Evolutionary conservation across 1,140 invertebrate genomes (phyloP), one percentile per base, ranked within the genome.

Genomic region (Choristoneura fumiferana): DNA sequence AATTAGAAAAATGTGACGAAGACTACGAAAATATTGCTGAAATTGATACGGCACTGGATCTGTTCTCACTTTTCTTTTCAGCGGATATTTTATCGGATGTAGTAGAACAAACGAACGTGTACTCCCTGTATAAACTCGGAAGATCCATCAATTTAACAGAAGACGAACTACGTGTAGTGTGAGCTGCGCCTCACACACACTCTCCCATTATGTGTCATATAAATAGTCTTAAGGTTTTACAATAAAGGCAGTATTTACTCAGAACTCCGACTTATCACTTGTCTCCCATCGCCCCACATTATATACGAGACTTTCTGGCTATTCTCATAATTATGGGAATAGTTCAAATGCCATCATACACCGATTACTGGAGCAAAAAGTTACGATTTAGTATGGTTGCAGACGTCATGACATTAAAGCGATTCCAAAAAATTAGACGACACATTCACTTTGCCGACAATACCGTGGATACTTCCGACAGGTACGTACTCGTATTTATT

Each of bases 371-470:
- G 39, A 8, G 3, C 3, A 43, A 1, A 43, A 9, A 14, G 8
- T 15, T 43, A 15, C 13, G 39, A 43, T 43, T 15, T 9, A 3
- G 1, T 1, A 1, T 14, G 1, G 14, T 43, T 14, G 62, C 67
- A 6, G 9, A 55, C 38, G 54, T 70, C 6, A 74, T 73, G 63
- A 17, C 62, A n/a, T 58, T 70, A 0, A 74, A 75, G 62, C 58
- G 53, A 17, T 73, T 63, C 53, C 54, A 69, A 49, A 37, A 54
- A 58, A 56, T 78, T 5, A n/a, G 73, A 18, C 22, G 60, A n/a
- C 58, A 14, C 52, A 5, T 78, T 14, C 73, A 78, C 63, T 78
- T 78, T 63, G 58, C 53, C 15, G 52, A 78, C 49, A 69, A 76
- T 62, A 39, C 49, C 15, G 12, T 10, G 15, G 10, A 38, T 35